Conservation (phyloP, 2,113 vertebrate species). For the Hepsetus odoe region DNA sequence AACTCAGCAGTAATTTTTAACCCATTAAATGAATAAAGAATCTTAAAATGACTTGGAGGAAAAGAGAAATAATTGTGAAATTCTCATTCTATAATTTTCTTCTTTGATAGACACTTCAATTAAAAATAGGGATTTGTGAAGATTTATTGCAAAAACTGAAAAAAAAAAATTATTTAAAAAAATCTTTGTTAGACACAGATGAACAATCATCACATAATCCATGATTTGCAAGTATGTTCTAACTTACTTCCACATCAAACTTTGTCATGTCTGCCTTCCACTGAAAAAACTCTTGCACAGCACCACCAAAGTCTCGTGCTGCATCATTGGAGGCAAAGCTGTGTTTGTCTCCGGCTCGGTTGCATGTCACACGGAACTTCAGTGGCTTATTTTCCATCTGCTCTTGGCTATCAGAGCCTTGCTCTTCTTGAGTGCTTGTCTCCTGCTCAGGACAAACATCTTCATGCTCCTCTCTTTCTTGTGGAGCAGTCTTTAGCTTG, state of each 20-base stretch:
- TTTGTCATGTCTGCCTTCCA: constrained; percentile 99
- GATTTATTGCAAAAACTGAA: not conserved
- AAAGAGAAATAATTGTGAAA: not conserved
- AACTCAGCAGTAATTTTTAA: too few species aligned
- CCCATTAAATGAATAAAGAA: not conserved
- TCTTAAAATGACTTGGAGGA: not conserved
- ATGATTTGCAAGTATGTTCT: not conserved
- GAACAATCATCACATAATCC: not conserved
- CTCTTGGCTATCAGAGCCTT: constrained; percentile 47
- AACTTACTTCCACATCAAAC: constrained; percentile 93
- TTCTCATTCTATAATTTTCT: not conserved
- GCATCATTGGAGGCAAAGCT: constrained; percentile 94
- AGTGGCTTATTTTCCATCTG: constrained; percentile 62
- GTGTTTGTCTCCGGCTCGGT: constrained; percentile 91
- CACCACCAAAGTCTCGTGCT: constrained; percentile 93
- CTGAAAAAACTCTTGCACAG: constrained; percentile 91
- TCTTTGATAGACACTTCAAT: not conserved
- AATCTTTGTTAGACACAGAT: not conserved
- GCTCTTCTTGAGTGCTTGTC: constrained; percentile 12
- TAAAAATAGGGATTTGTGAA: not conserved
- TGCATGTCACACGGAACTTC: constrained; percentile 94
- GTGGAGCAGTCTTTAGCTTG: constrained; percentile 16
- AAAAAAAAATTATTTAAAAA: too few species aligned
- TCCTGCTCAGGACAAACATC: constrained; percentile 36
- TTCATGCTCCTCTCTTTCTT: constrained; percentile 35